phyloP scores from a whole-genome alignment of 2,888 invertebrate species.

The Exocentrus adspersus region DNA sequence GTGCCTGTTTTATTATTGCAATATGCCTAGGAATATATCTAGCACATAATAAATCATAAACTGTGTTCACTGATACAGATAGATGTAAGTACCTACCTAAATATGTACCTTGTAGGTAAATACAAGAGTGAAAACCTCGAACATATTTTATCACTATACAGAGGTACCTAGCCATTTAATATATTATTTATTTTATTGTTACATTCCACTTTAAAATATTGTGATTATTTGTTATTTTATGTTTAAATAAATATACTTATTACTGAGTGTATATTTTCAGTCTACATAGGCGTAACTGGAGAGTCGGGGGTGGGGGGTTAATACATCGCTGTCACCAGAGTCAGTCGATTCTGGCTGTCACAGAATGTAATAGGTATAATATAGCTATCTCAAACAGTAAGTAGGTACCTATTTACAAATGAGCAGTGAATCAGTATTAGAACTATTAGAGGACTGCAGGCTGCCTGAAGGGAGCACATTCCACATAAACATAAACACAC shows the following conservation, averaged over 20 bases:
- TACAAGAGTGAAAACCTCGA: conserved; percentile 10
- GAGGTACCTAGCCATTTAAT: conserved; percentile 20
- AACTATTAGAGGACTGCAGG: no score
- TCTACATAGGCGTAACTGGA: no score
- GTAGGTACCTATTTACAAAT: no score
- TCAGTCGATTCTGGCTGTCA: no score
- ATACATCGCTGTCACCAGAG: no score
- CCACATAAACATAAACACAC: no score
- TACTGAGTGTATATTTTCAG: no score
- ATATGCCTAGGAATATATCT: conserved; percentile 75
- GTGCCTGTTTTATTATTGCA: conserved; percentile 69
- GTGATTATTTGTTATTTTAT: conserved; percentile 25
- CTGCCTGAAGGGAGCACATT: no score
- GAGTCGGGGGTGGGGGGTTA: no score
- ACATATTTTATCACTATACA: conserved; percentile 23
- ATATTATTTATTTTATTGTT: conserved; percentile 29
- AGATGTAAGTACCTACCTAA: conserved; percentile 14
- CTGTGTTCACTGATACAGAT: conserved; percentile 9
- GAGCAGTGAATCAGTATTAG: no score
- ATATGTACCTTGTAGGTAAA: conserved; percentile 6
- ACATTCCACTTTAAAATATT: conserved; percentile 27
- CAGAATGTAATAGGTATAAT: no score
- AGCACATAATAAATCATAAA: conserved; percentile 62
- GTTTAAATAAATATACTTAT: conserved; percentile 5
- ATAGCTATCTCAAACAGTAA: no score